These are phyloP conservation scores for Napeogenes sylphis DNA, from an alignment of 2,888 invertebrate species.

Conservation along the genomic window DNA sequence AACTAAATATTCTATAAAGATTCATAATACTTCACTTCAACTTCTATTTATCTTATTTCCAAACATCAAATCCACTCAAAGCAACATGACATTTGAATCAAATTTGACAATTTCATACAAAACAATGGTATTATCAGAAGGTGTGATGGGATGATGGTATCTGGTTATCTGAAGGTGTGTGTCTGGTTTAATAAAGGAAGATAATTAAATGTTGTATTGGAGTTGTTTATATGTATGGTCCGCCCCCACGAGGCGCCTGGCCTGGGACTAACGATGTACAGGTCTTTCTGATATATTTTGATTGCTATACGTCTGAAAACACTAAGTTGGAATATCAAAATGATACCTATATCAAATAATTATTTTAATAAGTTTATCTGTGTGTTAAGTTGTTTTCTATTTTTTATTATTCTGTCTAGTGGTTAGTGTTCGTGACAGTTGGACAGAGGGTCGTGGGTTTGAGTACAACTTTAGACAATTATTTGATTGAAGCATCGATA, in stretches of 20 bases:
- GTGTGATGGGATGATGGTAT: not conserved
- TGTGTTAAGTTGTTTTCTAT: no score
- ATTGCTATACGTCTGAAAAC: conserved; percentile 27
- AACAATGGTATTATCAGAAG: conserved; percentile 1
- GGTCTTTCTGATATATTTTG: conserved; percentile 32
- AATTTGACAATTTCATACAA: not conserved
- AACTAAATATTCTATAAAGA: no score
- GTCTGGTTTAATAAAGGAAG: conserved; percentile 68
- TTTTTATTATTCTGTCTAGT: no score
- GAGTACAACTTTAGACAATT: no score
- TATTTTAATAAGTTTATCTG: no score
- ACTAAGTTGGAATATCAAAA: not conserved
- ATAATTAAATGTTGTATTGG: conserved; percentile 75
- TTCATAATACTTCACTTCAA: no score
- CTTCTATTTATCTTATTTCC: no score
- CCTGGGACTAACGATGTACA: conserved; percentile 60
- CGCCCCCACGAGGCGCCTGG: conserved; percentile 56
- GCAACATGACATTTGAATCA: not conserved
- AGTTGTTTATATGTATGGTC: conserved; percentile 67
- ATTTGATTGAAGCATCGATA: no score
- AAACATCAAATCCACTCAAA: no score
- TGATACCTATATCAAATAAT: no score
- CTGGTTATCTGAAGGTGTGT: conserved; percentile 42
- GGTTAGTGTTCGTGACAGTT: no score
- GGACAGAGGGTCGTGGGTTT: no score